Base-by-base conservation (phyloP, 2,888 invertebrate genomes). In the Ecliptopera silaceata region DNA sequence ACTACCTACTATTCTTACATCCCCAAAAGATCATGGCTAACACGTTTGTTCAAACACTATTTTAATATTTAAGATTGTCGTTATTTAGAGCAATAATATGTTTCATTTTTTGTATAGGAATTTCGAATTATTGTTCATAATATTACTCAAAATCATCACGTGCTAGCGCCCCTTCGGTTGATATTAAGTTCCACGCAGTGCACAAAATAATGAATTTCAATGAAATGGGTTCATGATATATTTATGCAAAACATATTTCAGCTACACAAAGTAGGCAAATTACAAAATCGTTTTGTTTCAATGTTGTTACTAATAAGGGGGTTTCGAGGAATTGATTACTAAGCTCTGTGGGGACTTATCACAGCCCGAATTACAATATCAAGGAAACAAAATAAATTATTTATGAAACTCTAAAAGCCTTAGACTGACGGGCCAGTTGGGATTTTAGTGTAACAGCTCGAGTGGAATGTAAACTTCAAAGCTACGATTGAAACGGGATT, bases 301-400 rank as follows among this genome's bases (percentile, higher is more conserved):
- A 68, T 64, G 56, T 69, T 65, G 65, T 71, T 56, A 75, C 60
- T 58, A 76, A 79, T 80, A 78, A 78, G 72, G 60, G 71, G 70
- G 68, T 73, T 75, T 72, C 57, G 52, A 56, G 51, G 63, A 77
- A 79, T 77, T 76, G 70, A 75, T 79, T 73, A 68, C 67, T 62
- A 69, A 32, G 46, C 66, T 20, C 69, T 63, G 56, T 39, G 62
- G 71, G 66, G 68, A 66, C 45, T 81, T 81, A 81, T 80, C 77
- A 72, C 63, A 51, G 60, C 64, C 64, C 64, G 71, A 78, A 77
- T 79, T 77, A 77, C 72, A 74, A 75, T 77, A 71, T 72, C 77
- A 73, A 70, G 72, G 72, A 74, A 74, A 70, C 66, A 66, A 72
- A 70, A 75, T 79, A 78, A 75, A 80, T 78, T 72, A 80, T 80